phyloP scores from a whole-genome alignment of 2,888 invertebrate species.

The Thereva nobilitata region DNA sequence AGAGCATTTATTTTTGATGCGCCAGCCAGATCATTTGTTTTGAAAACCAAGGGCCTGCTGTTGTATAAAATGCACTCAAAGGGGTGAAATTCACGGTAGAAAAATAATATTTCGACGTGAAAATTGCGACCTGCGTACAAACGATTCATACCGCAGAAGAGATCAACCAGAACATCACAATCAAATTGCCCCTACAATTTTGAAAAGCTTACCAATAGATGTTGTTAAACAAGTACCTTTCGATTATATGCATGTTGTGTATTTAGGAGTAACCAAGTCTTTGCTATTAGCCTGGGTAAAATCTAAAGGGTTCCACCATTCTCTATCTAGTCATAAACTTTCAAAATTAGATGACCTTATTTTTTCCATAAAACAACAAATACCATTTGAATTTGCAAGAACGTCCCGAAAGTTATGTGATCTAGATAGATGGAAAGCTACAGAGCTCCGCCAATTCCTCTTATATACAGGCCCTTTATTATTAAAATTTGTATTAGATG shows the following conservation, averaged over 20 bases:
- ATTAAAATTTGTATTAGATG: slow-evolving; percentile 11
- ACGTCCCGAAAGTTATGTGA: not conserved
- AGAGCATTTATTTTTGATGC: no score
- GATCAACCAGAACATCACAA: slow-evolving; percentile 9
- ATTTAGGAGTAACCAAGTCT: slow-evolving; percentile 4
- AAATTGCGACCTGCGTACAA: no score
- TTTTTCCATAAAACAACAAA: not conserved
- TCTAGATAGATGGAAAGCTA: slow-evolving; percentile 31
- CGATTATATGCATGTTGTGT: slow-evolving; percentile 21
- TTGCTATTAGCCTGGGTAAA: slow-evolving; percentile 2
- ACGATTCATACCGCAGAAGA: no score
- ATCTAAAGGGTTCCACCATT: no score
- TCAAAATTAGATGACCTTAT: not conserved
- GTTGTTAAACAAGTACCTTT: not conserved
- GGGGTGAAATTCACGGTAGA: not conserved
- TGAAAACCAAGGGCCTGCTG: no score
- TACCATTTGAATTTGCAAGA: slow-evolving; percentile 12
- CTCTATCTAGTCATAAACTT: slow-evolving; percentile 1
- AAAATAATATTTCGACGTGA: no score
- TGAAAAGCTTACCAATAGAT: slow-evolving; percentile 9
- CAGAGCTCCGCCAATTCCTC: slow-evolving; percentile 41
- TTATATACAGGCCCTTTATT: slow-evolving; percentile 29
- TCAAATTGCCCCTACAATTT: not conserved
- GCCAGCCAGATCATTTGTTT: no score
- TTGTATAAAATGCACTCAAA: slow-evolving; percentile 14